Evolutionary conservation across 2,888 invertebrate species (phyloP).

Genomic region (Poecilobothrus nobilitatus): DNA sequence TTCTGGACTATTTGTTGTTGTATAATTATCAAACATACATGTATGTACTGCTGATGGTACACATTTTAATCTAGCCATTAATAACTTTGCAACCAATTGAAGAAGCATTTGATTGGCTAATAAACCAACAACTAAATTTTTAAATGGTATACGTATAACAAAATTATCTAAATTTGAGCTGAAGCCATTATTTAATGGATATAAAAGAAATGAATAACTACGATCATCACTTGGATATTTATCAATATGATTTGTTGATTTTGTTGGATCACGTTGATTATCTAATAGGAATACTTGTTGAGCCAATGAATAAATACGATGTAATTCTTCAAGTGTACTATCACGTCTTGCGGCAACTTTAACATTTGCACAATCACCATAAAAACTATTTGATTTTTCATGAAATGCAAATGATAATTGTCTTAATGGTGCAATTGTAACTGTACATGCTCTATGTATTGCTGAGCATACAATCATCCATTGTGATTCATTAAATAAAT

Average conservation of each 20-base stretch:
- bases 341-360: constrained; percentile 89
- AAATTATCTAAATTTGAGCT: constrained; percentile 67
- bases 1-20: constrained; percentile 41
- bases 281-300: constrained; percentile 76
- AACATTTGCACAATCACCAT: constrained; percentile 84
- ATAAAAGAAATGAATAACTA: constrained; percentile 80
- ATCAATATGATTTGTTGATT: constrained; percentile 27
- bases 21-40: constrained; percentile 43
- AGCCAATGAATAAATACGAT: constrained; percentile 76
- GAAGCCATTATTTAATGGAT: constrained; percentile 64
- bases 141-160: constrained; percentile 76
- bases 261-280: constrained; percentile 39
- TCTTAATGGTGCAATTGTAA: constrained; percentile 79
- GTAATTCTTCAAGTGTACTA: constrained; percentile 73
- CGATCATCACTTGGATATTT: constrained; percentile 64
- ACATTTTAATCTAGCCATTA: constrained; percentile 66
- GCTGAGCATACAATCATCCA: constrained; percentile 81
- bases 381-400: constrained; percentile 86
- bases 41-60: constrained; percentile 50
- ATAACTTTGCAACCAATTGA: constrained; percentile 79
- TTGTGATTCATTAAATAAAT: constrained; percentile 68
- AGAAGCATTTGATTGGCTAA: constrained; percentile 87
- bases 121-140: constrained; percentile 78
- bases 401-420: constrained; percentile 86
- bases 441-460: constrained; percentile 72